These are phyloP conservation scores for Apistogramma diplotaenia DNA, from an alignment of 2,113 vertebrate species.

Conservation along the genomic window DNA sequence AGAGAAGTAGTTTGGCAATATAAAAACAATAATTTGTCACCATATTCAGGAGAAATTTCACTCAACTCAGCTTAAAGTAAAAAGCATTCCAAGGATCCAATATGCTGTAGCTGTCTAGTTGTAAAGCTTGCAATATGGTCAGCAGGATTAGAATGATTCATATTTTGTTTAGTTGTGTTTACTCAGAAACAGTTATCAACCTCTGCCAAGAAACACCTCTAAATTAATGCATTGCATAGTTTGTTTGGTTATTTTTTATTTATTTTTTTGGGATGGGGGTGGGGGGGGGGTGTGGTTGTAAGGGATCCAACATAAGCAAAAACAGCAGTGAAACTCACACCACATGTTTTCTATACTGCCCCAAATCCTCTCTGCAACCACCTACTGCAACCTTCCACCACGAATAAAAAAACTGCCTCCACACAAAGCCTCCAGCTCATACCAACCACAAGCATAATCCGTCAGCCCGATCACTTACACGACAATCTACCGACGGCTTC, in stretches of 20 bases:
- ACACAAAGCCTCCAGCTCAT: constrained; percentile 25
- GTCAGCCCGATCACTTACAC: constrained; percentile 21
- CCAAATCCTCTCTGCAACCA: neutral
- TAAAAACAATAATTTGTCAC: neutral
- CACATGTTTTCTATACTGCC: neutral
- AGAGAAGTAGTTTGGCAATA: neutral
- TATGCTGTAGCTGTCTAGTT: neutral
- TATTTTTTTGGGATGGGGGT: too few relatives aligned
- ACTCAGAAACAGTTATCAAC: neutral
- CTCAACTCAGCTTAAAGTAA: neutral
- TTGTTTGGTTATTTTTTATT: too few relatives aligned
- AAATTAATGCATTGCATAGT: neutral
- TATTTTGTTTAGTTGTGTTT: neutral
- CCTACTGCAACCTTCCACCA: neutral
- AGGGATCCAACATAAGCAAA: neutral
- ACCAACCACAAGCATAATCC: constrained; percentile 3
- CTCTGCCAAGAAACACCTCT: neutral
- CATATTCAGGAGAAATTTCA: neutral
- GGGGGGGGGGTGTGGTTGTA: neutral
- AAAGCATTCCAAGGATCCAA: neutral
- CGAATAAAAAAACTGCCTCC: neutral
- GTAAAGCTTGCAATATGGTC: neutral
- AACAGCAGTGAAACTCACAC: neutral
- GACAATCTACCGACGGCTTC: constrained; percentile 27
- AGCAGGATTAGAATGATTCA: neutral